Evolutionary conservation across 2,113 vertebrate genomes (phyloP), one percentile per base, ranked within the genome.

Genomic region (Thunnus maccoyii): DNA sequence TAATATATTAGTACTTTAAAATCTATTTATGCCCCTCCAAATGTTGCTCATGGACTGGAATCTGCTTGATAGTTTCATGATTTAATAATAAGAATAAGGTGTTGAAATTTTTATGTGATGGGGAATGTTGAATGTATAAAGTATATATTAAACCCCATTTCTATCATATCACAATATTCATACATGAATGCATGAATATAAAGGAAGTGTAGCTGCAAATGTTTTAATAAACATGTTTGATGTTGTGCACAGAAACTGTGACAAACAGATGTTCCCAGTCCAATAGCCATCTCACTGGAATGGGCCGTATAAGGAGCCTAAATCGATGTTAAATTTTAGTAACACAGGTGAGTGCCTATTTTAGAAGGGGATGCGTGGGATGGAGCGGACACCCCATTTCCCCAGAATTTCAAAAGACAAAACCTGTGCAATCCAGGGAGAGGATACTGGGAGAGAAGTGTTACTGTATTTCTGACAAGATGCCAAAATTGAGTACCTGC

Each of bases 311-410:
- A 80, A 74, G 62, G 36, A 66, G 54, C 11, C 47, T 54, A 66
- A 82, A 79, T 70, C 76, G 55, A 72, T 77, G 72, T 48, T 48
- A 73, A 62, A 83, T 79, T 44, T 55, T 9, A 44, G 62, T 27
- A 74, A 63, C 30, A 74, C 22, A 48, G 54, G 17, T 55, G 44
- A 60, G 66, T 57, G 74, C 68, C 72, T 72, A 70, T 82, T 86
- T 67, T 71, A 56, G 54, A 84, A 41, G 56, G 15, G n/a, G 36
- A 30, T 66, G 72, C 30, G 72, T 89, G 72, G 85, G 82, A 62
- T 82, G 75, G 1, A 47, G 74, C 50, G 58, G 71, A 74, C 41
- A 72, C 60, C 70, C 57, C 15, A 7, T 75, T 77, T 41, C 48
- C 48, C 72, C 17, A 25, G 51, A 27, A 20, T 69, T 73, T 84